Percentiles rank a stretch among this genome's conserved stretches.
Evolutionary conservation across 2,888 invertebrate species (phyloP).

Genomic region (Ophion ventricosus): DNA sequence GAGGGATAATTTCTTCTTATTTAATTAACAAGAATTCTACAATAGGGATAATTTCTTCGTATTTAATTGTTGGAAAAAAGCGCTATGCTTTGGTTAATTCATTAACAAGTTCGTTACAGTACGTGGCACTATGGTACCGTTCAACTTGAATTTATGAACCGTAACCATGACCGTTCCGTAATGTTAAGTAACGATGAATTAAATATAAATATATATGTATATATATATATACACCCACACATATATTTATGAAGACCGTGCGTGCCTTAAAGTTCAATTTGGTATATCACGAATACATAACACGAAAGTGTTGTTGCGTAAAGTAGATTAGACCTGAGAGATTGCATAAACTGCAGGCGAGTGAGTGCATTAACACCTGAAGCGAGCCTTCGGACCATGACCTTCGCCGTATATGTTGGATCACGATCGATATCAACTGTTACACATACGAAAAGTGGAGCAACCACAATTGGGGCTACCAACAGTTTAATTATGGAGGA

Average conservation of each 20-base stretch:
- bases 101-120: constrained; percentile 25
- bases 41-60: background rate
- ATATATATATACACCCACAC: background rate
- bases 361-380: constrained; percentile 38
- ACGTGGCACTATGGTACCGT: background rate
- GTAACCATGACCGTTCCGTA: constrained; percentile 53
- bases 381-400: constrained; percentile 51
- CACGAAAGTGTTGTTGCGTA: constrained; percentile 34
- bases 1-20: background rate
- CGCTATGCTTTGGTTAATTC: background rate
- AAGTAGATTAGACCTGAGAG: constrained; percentile 53
- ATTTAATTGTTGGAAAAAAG: background rate
- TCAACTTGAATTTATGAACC: constrained; percentile 52
- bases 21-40: too few species aligned
- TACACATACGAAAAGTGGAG: background rate
- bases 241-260: constrained; percentile 13
- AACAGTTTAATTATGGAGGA: background rate
- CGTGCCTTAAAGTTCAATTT: constrained; percentile 8
- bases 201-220: background rate
- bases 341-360: constrained; percentile 46
- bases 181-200: constrained; percentile 32
- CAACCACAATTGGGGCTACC: background rate
- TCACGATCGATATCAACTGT: constrained; percentile 11
- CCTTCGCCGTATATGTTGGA: constrained; percentile 38
- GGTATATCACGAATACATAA: constrained; percentile 17